Conservation (phyloP, 2,888 invertebrate genomes). For the Drosophila heteroneura region DNA sequence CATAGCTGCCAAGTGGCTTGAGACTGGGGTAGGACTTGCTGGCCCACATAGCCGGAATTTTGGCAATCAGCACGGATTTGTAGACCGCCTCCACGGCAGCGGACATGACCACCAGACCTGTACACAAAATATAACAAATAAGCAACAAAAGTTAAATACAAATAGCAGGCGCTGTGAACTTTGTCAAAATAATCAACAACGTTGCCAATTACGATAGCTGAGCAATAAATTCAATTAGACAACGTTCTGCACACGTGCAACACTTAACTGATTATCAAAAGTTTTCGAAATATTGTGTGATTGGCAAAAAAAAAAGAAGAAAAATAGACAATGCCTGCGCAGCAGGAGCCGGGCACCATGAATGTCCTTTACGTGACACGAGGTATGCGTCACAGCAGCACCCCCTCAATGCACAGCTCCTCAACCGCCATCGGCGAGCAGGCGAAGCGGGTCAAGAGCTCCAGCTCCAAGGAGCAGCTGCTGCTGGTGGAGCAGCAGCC, state of each 20-base stretch:
- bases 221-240: constrained; percentile 34
- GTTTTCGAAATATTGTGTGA: constrained; percentile 19
- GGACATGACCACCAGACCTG: constrained; percentile 95
- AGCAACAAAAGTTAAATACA: background rate
- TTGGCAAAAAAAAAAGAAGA: background rate
- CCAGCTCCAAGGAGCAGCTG: constrained; percentile 36
- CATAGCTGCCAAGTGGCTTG: constrained; percentile 95
- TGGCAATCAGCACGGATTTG: constrained; percentile 92
- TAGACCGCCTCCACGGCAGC: constrained; percentile 94
- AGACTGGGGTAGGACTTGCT: constrained; percentile 95
- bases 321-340: constrained; percentile 21
- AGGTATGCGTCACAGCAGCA: constrained; percentile 38
- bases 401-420: constrained; percentile 10
- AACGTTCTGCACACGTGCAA: constrained; percentile 24
- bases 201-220: constrained; percentile 9
- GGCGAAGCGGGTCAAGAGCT: background rate
- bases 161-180: constrained; percentile 36
- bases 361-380: constrained; percentile 32
- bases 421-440: background rate
- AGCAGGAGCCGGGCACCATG: constrained; percentile 22
- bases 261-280: constrained; percentile 27
- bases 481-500: constrained; percentile 31
- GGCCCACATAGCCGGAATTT: constrained; percentile 94
- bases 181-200: constrained; percentile 25
- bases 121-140: background rate